Evolutionary conservation across 2,797 vertebrate genomes (phyloP), one percentile per base, ranked within the genome.

Genomic region (Eleutherodactylus coqui): DNA sequence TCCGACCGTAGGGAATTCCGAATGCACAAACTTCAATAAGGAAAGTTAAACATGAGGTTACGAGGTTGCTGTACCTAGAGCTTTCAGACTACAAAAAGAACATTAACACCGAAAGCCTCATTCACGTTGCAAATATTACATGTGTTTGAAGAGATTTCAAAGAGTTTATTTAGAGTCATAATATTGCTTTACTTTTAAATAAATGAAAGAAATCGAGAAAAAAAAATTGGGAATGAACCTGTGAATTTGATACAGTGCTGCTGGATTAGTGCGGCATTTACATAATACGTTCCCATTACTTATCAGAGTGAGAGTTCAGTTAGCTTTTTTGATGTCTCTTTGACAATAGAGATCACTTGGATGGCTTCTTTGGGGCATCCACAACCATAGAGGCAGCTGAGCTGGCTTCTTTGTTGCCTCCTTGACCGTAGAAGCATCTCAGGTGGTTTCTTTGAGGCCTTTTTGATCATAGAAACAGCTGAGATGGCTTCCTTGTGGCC

Each of bases 31-130:
- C 69, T 53, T 38, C 80, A 82, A 82, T 82, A 82, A 73, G 80
- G 47, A 82, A 70, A 82, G 64, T 82, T 55, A 73, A 82, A 72
- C 80, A 70, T 27, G 67, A 82, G 80, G 67, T 82, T 72, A 51
- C 24, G 47, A 82, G 80, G 67, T 55, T 70, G 49, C n/a, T 9
- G 34, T 70, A 51, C 34, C 49, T 5, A 6, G 55, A 43, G 70
- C 53, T 34, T 62, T n/a, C 70, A 38, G 17, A 14, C 67, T 43
- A 27, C 32, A 36, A 17, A 16, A 34, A 84, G 24, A 60, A 49
- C 45, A 73, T 73, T 78, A 27, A 78, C 21, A 60, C 36, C 13
- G 24, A 58, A 78, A 60, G 34, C 24, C 53, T 78, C 51, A n/a
- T 24, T 38, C 29, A 13, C 32, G 11, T 13, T 14, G 75, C 75